A percentile compares a stretch with the other conserved stretches of the same genome.
phyloP scores from a whole-genome alignment of 2,113 vertebrate species.

The Clupea harengus region DNA sequence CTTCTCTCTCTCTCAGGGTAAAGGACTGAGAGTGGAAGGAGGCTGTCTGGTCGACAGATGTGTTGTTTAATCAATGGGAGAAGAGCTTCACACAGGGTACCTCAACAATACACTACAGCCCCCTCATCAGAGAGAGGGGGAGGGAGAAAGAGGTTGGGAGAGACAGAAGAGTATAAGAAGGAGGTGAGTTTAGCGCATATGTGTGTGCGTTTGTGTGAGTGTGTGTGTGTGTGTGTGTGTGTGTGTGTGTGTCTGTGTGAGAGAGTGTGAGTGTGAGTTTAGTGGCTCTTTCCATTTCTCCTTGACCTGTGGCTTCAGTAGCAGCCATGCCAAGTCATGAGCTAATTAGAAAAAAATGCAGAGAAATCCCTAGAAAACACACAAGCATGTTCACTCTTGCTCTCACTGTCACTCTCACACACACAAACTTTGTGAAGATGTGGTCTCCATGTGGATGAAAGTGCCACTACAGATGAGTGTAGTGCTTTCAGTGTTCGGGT shows the following conservation, averaged over 20 bases:
- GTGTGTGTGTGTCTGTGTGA: too few species aligned
- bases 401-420: background rate
- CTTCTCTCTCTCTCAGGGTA: background rate
- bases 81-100: background rate
- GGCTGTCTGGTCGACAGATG: constrained; percentile 54
- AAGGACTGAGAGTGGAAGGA: too few species aligned
- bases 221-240: too few species aligned
- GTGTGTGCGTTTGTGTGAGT: too few species aligned
- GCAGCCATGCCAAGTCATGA: too few species aligned
- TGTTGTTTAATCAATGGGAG: constrained; percentile 60
- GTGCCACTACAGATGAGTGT: too few species aligned
- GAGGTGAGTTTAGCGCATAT: background rate
- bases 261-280: too few species aligned
- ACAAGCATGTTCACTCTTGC: background rate
- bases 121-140: background rate
- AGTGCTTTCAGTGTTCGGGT: too few species aligned
- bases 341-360: too few species aligned
- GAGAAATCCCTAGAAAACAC: background rate
- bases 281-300: too few species aligned
- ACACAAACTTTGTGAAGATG: background rate
- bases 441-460: too few species aligned
- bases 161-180: background rate
- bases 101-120: background rate
- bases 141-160: background rate
- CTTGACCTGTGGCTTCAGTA: too few species aligned